phyloP scores from a whole-genome alignment of 2,888 invertebrate species.

The Spodoptera exigua region DNA sequence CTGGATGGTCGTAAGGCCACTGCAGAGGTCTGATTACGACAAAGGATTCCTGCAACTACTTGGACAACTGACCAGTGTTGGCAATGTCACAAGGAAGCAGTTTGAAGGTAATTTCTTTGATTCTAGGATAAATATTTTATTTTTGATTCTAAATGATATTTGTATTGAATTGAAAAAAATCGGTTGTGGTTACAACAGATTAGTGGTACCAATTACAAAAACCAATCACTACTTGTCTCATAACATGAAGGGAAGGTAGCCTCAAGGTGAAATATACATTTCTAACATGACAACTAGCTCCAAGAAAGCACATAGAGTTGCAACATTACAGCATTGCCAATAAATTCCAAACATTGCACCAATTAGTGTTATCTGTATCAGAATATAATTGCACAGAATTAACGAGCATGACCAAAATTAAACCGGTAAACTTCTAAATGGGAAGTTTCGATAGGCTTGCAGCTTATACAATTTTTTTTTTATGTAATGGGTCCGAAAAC shows the following conservation, averaged over 20 bases:
- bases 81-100: slow-evolving; percentile 93
- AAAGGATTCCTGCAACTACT: slow-evolving; percentile 95
- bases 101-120: slow-evolving; percentile 96
- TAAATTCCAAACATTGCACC: slow-evolving; percentile 17
- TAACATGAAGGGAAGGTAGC: slow-evolving; percentile 89
- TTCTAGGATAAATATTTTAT: too few relatives aligned
- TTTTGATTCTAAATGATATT: too few relatives aligned
- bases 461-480: slow-evolving; percentile 16
- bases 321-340: not conserved
- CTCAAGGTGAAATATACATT: slow-evolving; percentile 90
- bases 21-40: slow-evolving; percentile 94
- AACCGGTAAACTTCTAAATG: slow-evolving; percentile 25
- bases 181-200: too few relatives aligned
- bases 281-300: not conserved
- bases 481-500: too few relatives aligned
- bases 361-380: slow-evolving; percentile 31
- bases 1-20: slow-evolving; percentile 94
- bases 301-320: slow-evolving; percentile 2
- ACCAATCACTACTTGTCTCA: too few relatives aligned
- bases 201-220: too few relatives aligned
- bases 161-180: too few relatives aligned
- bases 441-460: slow-evolving; percentile 19
- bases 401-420: slow-evolving; percentile 29
- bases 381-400: slow-evolving; percentile 28
- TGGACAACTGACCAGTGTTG: slow-evolving; percentile 95